Conservation (phyloP, 1,140 invertebrate genomes). For the Drosophila repleta region DNA sequence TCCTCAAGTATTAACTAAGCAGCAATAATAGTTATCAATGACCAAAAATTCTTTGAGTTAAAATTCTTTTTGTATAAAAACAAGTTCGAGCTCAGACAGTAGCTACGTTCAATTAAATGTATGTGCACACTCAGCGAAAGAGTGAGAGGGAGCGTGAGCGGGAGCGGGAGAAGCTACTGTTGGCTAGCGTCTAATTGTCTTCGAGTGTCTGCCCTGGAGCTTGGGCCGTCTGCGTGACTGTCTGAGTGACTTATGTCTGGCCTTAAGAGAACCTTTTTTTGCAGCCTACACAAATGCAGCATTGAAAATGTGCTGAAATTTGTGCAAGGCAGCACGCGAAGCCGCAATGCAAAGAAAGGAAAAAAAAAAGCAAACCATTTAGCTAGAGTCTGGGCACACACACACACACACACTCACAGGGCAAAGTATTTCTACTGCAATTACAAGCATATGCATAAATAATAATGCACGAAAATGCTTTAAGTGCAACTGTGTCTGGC, state of each 20-base stretch:
- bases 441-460: constrained; percentile 80
- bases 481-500: constrained; percentile 57
- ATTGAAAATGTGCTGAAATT: constrained; percentile 71
- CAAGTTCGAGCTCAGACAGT: not conserved
- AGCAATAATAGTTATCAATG: no score
- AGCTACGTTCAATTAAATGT: no score
- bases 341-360: constrained; percentile 35
- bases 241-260: constrained; percentile 83
- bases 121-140: constrained; percentile 13
- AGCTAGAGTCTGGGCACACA: constrained; percentile 44
- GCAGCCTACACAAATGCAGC: constrained; percentile 69
- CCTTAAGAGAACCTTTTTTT: constrained; percentile 69
- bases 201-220: constrained; percentile 60
- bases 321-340: constrained; percentile 56
- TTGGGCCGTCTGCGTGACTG: constrained; percentile 51
- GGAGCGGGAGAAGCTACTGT: constrained; percentile 5
- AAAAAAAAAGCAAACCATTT: constrained; percentile 38
- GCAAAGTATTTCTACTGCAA: constrained; percentile 30
- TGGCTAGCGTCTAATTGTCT: constrained; percentile 69
- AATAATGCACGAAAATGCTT: constrained; percentile 80
- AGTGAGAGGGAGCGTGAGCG: not conserved
- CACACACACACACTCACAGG: constrained; percentile 31
- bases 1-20: no score
- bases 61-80: not conserved
- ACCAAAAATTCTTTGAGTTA: not conserved